Conservation (phyloP, 2,888 invertebrate species). For the Vannuccia rotundouncinata region DNA sequence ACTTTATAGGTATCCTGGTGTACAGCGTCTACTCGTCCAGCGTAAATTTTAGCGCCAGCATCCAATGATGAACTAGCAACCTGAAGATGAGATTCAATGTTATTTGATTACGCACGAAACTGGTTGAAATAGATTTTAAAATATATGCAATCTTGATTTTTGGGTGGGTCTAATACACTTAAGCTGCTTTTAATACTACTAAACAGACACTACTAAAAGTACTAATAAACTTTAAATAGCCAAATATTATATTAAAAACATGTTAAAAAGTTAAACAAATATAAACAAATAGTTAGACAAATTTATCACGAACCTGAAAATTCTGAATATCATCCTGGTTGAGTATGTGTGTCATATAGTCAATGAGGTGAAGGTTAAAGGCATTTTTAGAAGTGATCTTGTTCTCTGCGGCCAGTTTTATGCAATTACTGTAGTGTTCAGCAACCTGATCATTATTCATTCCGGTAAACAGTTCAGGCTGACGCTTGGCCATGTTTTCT, state of each 20-base stretch:
- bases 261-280: background rate
- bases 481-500: background rate
- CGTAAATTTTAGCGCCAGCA: constrained; percentile 79
- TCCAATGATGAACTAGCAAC: constrained; percentile 78
- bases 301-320: constrained; percentile 33
- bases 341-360: constrained; percentile 59
- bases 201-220: too few relatives aligned
- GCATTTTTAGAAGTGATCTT: constrained; percentile 83
- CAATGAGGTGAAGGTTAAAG: constrained; percentile 77
- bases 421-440: constrained; percentile 40
- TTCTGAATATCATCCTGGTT: constrained; percentile 33
- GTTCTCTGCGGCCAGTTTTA: constrained; percentile 48
- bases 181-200: too few relatives aligned
- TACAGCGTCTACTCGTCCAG: constrained; percentile 75
- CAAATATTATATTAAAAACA: too few relatives aligned
- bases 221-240: too few relatives aligned
- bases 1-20: constrained; percentile 74
- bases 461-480: background rate
- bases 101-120: too few relatives aligned
- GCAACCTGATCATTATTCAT: constrained; percentile 30
- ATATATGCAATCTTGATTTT: too few relatives aligned
- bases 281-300: background rate
- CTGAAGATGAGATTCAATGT: constrained; percentile 53
- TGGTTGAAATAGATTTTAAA: too few relatives aligned
- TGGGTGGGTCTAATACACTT: too few relatives aligned